Conservation (phyloP, 2,797 vertebrate genomes). For the Ceyx erithaca region DNA sequence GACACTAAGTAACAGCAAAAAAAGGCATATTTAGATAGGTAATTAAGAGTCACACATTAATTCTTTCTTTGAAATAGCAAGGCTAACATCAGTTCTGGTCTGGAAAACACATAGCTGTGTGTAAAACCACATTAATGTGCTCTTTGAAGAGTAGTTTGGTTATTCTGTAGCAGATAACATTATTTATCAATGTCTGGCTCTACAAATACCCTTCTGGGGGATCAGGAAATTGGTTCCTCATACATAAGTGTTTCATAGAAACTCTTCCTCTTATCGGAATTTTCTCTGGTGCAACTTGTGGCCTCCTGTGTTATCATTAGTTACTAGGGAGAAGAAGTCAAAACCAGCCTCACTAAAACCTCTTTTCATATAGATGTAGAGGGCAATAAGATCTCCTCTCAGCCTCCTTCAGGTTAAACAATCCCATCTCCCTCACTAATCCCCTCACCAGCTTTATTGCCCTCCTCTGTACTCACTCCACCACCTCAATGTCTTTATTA, state of each 20-base stretch:
- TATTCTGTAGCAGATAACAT: neutral
- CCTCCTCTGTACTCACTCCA: no score
- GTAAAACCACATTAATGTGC: neutral
- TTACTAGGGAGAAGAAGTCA: no score
- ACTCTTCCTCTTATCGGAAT: no score
- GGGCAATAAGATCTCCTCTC: no score
- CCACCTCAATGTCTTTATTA: no score
- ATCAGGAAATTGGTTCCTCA: neutral
- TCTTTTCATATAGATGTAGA: no score
- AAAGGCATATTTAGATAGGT: neutral
- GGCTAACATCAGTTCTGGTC: neutral
- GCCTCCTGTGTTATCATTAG: no score
- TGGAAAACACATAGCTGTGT: neutral
- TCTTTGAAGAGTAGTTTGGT: neutral
- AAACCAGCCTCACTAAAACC: no score
- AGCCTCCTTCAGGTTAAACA: no score
- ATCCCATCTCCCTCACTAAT: no score
- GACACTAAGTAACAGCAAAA: fast-evolving
- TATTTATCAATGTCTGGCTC: neutral
- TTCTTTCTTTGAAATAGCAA: neutral
- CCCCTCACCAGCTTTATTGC: no score
- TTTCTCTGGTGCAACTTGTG: no score
- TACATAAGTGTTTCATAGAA: neutral
- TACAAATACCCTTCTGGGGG: fast-evolving
- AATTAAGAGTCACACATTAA: neutral